These are phyloP conservation scores for Coleophora flavipennella DNA, from an alignment of 2,888 invertebrate species.

Conservation along the genomic window DNA sequence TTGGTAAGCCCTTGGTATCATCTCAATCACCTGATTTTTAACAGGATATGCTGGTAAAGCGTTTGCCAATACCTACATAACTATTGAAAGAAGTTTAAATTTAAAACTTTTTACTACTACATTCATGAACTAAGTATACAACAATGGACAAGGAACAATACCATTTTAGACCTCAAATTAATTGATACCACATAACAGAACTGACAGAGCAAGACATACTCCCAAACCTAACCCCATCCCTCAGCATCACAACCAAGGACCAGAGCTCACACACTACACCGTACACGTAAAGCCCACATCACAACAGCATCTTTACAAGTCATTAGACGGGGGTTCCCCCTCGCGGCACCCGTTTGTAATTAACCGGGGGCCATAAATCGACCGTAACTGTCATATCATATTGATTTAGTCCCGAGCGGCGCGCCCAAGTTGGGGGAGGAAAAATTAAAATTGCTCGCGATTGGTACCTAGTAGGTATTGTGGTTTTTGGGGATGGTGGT, in stretches of 20 bases:
- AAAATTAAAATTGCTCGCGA: slow-evolving; percentile 42
- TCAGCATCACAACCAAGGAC: not conserved
- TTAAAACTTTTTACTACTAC: too few species aligned
- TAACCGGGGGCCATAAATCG: slow-evolving; percentile 72
- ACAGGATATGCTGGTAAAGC: too few species aligned
- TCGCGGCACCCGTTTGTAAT: slow-evolving; percentile 62
- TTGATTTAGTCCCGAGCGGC: slow-evolving; percentile 63
- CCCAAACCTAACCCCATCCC: not conserved
- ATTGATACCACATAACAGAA: not conserved
- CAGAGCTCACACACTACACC: not conserved
- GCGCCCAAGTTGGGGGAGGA: slow-evolving; percentile 26
- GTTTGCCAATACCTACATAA: too few species aligned
- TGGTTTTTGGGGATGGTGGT: too few species aligned
- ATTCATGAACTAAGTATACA: too few species aligned
- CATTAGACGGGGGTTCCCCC: slow-evolving; percentile 48
- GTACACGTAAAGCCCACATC: not conserved
- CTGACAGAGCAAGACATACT: not conserved
- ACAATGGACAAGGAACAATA: too few species aligned
- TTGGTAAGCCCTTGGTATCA: too few species aligned
- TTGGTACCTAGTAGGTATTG: slow-evolving; percentile 29
- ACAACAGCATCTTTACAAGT: slow-evolving; percentile 62
- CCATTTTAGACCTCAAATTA: not conserved
- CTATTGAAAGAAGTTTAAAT: too few species aligned
- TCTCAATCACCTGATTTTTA: too few species aligned
- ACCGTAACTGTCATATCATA: slow-evolving; percentile 73